Conservation (phyloP, 2,888 invertebrate genomes). For the Hofmannophila pseudospretella region DNA sequence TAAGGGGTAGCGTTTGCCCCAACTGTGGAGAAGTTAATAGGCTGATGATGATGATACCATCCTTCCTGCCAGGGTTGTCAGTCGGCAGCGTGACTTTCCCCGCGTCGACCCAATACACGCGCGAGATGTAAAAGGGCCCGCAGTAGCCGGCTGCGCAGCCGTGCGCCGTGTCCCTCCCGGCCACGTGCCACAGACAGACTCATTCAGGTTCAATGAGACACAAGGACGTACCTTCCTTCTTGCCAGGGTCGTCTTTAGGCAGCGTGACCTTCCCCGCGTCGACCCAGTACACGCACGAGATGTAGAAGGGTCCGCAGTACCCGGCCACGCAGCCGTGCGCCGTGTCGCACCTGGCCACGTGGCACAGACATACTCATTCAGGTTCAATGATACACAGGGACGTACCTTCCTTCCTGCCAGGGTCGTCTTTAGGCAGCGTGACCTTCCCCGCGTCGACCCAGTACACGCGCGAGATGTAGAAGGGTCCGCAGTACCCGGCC, state of each 20-base stretch:
- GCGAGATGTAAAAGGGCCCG: slow-evolving; percentile 78
- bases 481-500: slow-evolving; percentile 75
- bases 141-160: slow-evolving; percentile 74
- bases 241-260: slow-evolving; percentile 74
- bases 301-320: slow-evolving; percentile 78
- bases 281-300: slow-evolving; percentile 80
- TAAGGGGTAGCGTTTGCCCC: no score
- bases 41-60: no score
- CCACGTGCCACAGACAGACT: slow-evolving; percentile 78
- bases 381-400: slow-evolving; percentile 74
- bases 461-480: slow-evolving; percentile 79
- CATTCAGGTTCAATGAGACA: slow-evolving; percentile 74
- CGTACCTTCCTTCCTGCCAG: slow-evolving; percentile 71
- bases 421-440: slow-evolving; percentile 74
- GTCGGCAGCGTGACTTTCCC: slow-evolving; percentile 73
- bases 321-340: slow-evolving; percentile 66
- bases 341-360: slow-evolving; percentile 72
- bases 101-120: slow-evolving; percentile 81
- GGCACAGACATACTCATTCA: no score
- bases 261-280: slow-evolving; percentile 77
- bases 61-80: slow-evolving; percentile 75
- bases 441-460: slow-evolving; percentile 80
- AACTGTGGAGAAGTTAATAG: no score
- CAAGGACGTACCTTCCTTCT: slow-evolving; percentile 75
- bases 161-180: slow-evolving; percentile 66